These are phyloP conservation scores for Amblyopsis rosae DNA, from an alignment of 2,113 vertebrate genomes.

Conservation along the genomic window DNA sequence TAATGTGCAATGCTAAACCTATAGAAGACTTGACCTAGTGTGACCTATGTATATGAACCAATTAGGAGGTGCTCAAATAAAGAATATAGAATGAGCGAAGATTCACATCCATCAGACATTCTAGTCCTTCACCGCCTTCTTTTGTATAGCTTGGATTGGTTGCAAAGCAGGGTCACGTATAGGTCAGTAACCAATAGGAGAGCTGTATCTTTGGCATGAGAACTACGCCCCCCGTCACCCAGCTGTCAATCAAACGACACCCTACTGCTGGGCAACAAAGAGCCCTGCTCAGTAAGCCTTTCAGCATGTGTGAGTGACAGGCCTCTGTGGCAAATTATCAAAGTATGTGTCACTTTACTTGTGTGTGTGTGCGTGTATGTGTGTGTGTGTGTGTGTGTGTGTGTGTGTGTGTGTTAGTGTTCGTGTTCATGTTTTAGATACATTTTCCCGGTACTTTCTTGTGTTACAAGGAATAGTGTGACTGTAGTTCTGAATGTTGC, in stretches of 20 bases:
- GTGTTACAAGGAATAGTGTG: background rate
- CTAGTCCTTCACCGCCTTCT: constrained; percentile 8
- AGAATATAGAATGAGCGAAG: no score
- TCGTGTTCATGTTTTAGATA: constrained; percentile 20
- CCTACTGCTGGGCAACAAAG: constrained; percentile 72
- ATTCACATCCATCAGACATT: constrained; percentile 18
- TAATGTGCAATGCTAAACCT: background rate
- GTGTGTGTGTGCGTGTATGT: constrained; percentile 21
- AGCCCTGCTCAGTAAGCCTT: constrained; percentile 33
- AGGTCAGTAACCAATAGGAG: constrained; percentile 39
- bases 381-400: constrained; percentile 12
- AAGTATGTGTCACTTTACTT: constrained; percentile 18
- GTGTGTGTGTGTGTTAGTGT: constrained; percentile 11
- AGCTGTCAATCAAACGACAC: constrained; percentile 54
- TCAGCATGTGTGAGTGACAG: constrained; percentile 35
- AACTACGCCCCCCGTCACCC: constrained; percentile 21
- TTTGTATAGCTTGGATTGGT: constrained; percentile 32
- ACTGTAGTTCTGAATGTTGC: constrained; percentile 16
- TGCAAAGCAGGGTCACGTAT: constrained; percentile 36
- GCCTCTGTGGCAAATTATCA: constrained; percentile 29
- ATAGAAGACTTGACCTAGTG: background rate
- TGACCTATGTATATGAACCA: background rate
- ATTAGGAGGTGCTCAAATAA: background rate
- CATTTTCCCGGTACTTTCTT: background rate
- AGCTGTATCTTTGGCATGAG: constrained; percentile 33